phyloP scores from a whole-genome alignment of 2,888 invertebrate species.

The Ennomos quercinarius region DNA sequence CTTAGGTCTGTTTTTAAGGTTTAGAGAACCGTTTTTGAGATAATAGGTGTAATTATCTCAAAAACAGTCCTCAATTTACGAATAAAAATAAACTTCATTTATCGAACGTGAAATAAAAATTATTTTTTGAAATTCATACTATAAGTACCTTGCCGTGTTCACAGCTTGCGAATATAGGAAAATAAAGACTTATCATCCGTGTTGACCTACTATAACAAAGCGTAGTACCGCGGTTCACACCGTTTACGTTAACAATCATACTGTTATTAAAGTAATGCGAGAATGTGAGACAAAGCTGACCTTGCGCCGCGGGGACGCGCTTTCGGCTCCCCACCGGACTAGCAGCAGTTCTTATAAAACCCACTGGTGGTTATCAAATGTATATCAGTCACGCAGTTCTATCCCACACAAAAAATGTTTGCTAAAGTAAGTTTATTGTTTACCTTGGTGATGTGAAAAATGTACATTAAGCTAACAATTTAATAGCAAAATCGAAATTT shows the following conservation, averaged over 20 bases:
- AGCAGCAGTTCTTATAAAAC: conserved; percentile 79
- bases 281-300: conserved; percentile 80
- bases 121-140: too few relatives aligned
- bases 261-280: conserved; percentile 69
- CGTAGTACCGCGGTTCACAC: conserved; percentile 69
- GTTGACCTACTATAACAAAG: conserved; percentile 67
- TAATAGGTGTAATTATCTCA: too few relatives aligned
- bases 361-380: conserved; percentile 70
- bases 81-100: too few relatives aligned
- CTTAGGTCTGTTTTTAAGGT: too few relatives aligned
- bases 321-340: conserved; percentile 76
- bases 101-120: too few relatives aligned
- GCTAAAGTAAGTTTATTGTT: conserved; percentile 69
- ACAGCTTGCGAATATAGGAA: conserved; percentile 43
- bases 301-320: conserved; percentile 72
- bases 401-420: conserved; percentile 77
- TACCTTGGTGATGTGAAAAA: conserved; percentile 47
- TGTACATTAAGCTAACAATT: conserved; percentile 31
- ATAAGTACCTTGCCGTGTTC: conserved; percentile 7
- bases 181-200: conserved; percentile 56
- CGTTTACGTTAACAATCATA: conserved; percentile 74
- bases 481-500: conserved; percentile 2
- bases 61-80: too few relatives aligned
- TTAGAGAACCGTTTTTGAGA: too few relatives aligned
- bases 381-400: conserved; percentile 77